These are phyloP conservation scores for Stenopsyche tienmushanensis DNA, from an alignment of 1,140 invertebrate genomes.

Conservation along the genomic window DNA sequence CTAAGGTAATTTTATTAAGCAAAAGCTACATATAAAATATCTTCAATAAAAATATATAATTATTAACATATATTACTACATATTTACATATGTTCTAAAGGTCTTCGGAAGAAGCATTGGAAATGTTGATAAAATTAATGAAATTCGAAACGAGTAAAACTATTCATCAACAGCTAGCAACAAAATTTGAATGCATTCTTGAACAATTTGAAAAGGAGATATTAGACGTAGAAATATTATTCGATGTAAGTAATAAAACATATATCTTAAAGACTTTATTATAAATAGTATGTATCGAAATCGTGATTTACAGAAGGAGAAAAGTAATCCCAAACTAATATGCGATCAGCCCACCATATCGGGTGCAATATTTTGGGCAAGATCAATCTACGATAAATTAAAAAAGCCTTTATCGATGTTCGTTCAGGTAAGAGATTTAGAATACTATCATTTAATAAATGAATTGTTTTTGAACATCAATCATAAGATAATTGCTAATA, in stretches of 20 bases:
- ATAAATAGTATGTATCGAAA: not conserved
- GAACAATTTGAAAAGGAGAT: slow-evolving; percentile 83
- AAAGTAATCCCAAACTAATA: slow-evolving; percentile 71
- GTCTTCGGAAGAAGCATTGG: slow-evolving; percentile 76
- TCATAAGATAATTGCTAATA: too few relatives aligned
- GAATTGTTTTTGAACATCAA: too few relatives aligned
- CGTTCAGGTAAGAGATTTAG: slow-evolving; percentile 67
- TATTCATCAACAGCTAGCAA: slow-evolving; percentile 70
- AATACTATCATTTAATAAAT: too few relatives aligned
- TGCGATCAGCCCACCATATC: slow-evolving; percentile 75
- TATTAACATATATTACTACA: slow-evolving; percentile 5
- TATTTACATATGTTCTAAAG: slow-evolving; percentile 52
- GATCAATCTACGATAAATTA: slow-evolving; percentile 72
- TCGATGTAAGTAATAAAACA: slow-evolving; percentile 56
- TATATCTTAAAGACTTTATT: slow-evolving; percentile 3
- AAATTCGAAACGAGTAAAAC: slow-evolving; percentile 71
- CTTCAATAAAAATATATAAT: slow-evolving; percentile 4
- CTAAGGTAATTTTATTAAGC: slow-evolving; percentile 51
- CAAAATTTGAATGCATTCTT: slow-evolving; percentile 84
- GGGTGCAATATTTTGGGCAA: slow-evolving; percentile 82
- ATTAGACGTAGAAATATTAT: slow-evolving; percentile 63
- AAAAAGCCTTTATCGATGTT: slow-evolving; percentile 78
- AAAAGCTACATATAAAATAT: not conserved
- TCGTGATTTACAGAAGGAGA: slow-evolving; percentile 60
- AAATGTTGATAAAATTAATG: slow-evolving; percentile 78